Percentiles rank a stretch among this genome's conserved stretches.
Evolutionary conservation across 1,140 invertebrate genomes (phyloP).

Genomic region (Hyphantria cunea): DNA sequence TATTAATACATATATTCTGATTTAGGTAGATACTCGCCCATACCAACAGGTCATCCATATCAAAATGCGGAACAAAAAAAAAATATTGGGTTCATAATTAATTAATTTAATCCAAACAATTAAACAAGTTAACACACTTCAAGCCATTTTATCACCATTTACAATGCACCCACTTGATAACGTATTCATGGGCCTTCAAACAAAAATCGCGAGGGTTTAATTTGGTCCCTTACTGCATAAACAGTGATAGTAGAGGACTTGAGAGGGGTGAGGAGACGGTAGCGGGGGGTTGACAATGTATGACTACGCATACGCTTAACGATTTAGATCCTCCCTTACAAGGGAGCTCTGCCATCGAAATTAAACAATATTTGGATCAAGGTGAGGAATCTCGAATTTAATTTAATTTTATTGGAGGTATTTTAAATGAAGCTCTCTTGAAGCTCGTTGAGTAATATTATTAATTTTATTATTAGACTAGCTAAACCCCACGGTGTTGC

Average conservation of each 20-base stretch:
- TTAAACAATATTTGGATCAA: constrained; percentile 13
- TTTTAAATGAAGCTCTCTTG: neutral
- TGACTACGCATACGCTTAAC: constrained; percentile 58
- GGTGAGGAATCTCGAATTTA: neutral
- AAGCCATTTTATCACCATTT: neutral
- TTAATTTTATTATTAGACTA: too few relatives aligned
- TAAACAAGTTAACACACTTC: too few relatives aligned
- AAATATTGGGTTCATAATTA: too few relatives aligned
- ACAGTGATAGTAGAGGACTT: constrained; percentile 45
- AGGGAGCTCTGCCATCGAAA: constrained; percentile 5
- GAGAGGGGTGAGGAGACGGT: neutral
- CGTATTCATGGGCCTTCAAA: neutral
- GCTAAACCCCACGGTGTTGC: too few relatives aligned
- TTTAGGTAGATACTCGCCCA: too few relatives aligned
- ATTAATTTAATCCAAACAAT: too few relatives aligned
- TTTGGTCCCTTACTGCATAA: constrained; percentile 41
- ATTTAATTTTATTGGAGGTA: neutral
- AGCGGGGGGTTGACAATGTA: constrained; percentile 23
- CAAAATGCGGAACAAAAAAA: too few relatives aligned
- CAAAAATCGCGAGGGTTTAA: neutral
- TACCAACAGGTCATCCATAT: too few relatives aligned
- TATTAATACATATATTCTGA: too few relatives aligned
- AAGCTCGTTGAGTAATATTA: too few relatives aligned
- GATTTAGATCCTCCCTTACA: constrained; percentile 11
- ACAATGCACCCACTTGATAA: neutral